Conservation (phyloP, 1,140 invertebrate species). For the Charaxes varanes region DNA sequence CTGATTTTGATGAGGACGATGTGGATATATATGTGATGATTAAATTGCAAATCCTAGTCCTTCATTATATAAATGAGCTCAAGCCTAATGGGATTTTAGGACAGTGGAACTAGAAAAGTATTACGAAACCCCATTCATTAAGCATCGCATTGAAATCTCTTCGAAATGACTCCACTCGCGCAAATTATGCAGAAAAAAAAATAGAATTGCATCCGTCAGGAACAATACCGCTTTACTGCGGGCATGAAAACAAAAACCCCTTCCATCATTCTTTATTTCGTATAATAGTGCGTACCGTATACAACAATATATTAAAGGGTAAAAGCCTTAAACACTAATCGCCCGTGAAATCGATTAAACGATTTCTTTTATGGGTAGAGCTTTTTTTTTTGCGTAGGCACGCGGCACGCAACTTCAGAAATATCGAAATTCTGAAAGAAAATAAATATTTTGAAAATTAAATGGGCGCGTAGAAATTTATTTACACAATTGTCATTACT, state of each 20-base stretch:
- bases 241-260: slow-evolving; percentile 51
- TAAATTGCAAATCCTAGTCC: not conserved
- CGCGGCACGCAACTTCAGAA: too few relatives aligned
- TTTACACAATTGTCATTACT: too few relatives aligned
- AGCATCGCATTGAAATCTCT: slow-evolving; percentile 39
- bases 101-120: slow-evolving; percentile 10
- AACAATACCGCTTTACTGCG: slow-evolving; percentile 63
- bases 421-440: too few relatives aligned
- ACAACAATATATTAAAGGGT: slow-evolving; percentile 10
- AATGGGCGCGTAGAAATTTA: too few relatives aligned
- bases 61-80: not conserved
- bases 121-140: slow-evolving; percentile 28
- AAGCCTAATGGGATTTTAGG: slow-evolving; percentile 7
- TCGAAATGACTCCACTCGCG: slow-evolving; percentile 63
- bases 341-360: slow-evolving; percentile 2
- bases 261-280: slow-evolving; percentile 44
- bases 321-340: slow-evolving; percentile 3
- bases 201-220: slow-evolving; percentile 68
- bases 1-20: too few relatives aligned
- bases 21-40: not conserved
- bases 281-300: slow-evolving; percentile 21
- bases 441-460: too few relatives aligned
- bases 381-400: too few relatives aligned
- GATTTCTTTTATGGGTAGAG: not conserved
- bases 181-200: slow-evolving; percentile 62